A percentile compares a stretch with the other conserved stretches of the same genome.
Conservation (phyloP, 2,888 invertebrate genomes). For the Callyntrura sp. region DNA sequence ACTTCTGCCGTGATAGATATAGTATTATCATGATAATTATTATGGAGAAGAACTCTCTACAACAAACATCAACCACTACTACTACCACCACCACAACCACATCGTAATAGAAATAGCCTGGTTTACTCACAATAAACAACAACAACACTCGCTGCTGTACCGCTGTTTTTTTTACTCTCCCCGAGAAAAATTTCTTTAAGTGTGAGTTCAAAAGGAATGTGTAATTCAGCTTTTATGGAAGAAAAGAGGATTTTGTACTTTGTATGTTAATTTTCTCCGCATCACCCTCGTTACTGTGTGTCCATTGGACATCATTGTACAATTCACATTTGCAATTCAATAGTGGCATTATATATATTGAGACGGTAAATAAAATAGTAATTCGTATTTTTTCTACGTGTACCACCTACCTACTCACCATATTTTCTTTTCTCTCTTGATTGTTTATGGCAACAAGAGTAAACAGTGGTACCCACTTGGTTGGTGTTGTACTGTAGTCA, state of each 20-base stretch:
- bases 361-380: neutral
- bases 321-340: conserved; percentile 49
- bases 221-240: conserved; percentile 12
- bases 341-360: conserved; percentile 28
- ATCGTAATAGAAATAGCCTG: neutral
- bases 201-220: neutral
- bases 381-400: conserved; percentile 10
- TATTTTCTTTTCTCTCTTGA: neutral
- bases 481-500: conserved; percentile 16
- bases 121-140: neutral
- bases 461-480: neutral
- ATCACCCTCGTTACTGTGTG: neutral
- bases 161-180: neutral
- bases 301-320: conserved; percentile 14
- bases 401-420: conserved; percentile 19
- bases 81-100: neutral
- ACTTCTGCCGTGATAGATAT: conserved; percentile 40
- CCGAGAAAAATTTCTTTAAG: neutral
- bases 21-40: conserved; percentile 44
- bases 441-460: neutral
- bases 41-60: conserved; percentile 34
- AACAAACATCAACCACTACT: neutral
- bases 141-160: neutral
- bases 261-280: neutral
- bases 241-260: conserved; percentile 24